Evolutionary conservation across 2,888 invertebrate species (phyloP).

Genomic region (Octonoba sinensis): DNA sequence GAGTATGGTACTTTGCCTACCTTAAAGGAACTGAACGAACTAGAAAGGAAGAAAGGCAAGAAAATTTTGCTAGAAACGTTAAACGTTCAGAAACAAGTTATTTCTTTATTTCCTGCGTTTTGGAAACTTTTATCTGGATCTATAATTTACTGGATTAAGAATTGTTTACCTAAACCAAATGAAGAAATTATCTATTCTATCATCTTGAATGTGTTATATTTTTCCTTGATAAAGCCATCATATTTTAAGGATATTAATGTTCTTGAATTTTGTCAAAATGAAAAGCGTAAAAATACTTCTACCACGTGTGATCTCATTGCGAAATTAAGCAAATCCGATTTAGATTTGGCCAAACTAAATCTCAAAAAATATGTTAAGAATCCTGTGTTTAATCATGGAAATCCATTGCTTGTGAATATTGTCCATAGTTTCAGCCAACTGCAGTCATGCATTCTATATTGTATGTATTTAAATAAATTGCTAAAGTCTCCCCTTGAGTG

Average conservation of each 20-base stretch:
- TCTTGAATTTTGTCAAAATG: background rate
- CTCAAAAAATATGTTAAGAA: conserved; percentile 65
- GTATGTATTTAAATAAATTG: conserved; percentile 69
- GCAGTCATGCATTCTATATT: conserved; percentile 69
- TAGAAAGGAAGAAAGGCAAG: conserved; percentile 8
- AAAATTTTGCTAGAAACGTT: conserved; percentile 14
- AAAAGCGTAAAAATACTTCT: background rate
- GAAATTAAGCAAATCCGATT: conserved; percentile 9
- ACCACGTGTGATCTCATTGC: background rate
- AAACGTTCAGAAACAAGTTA: background rate
- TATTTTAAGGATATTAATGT: background rate
- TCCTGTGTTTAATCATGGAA: conserved; percentile 65
- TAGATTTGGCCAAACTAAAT: conserved; percentile 45
- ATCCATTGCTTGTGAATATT: conserved; percentile 65
- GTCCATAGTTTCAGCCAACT: conserved; percentile 70
- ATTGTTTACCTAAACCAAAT: conserved; percentile 6
- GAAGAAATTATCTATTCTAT: conserved; percentile 50
- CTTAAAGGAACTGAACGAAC: conserved; percentile 3
- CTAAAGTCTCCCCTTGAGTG: conserved; percentile 58
- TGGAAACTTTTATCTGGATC: conserved; percentile 30
- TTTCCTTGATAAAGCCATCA: conserved; percentile 11
- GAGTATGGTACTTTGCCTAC: conserved; percentile 20
- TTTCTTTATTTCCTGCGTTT: conserved; percentile 17
- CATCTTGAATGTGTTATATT: conserved; percentile 39
- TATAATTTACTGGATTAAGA: conserved; percentile 41